These are phyloP conservation scores for Dicrostonyx torquatus DNA, from an alignment of 2,797 vertebrate species.

Conservation along the genomic window DNA sequence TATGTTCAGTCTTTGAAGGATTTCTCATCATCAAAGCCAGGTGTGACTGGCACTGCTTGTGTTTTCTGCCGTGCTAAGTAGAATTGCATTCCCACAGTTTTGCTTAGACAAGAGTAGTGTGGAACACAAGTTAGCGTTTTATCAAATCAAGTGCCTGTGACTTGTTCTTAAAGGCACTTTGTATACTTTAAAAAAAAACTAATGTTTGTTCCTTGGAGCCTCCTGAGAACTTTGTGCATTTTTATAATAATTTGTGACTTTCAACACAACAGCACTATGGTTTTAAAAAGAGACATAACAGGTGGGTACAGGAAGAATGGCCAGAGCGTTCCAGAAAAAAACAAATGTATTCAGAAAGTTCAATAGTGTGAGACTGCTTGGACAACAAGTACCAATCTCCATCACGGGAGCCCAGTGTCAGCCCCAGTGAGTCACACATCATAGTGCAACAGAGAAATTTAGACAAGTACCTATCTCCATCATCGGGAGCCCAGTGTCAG, in stretches of 20 bases:
- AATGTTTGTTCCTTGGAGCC: background rate
- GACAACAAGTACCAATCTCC: background rate
- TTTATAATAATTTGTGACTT: background rate
- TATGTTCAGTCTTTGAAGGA: background rate
- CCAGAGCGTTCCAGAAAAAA: background rate
- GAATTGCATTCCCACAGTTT: background rate
- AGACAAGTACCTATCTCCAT: too few relatives aligned
- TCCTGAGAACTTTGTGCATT: background rate
- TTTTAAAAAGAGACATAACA: background rate
- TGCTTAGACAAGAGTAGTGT: background rate
- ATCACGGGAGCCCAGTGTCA: background rate
- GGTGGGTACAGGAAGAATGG: background rate
- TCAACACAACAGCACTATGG: background rate
- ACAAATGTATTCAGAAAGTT: background rate
- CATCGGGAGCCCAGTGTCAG: background rate
- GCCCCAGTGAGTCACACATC: background rate
- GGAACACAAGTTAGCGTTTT: background rate
- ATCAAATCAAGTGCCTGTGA: background rate
- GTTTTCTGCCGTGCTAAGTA: background rate
- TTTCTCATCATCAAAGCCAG: background rate
- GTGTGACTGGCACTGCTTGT: background rate
- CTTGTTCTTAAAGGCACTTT: background rate
- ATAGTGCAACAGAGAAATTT: background rate
- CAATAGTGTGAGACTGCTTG: background rate
- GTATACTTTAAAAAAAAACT: background rate